A percentile compares a stretch with the other conserved stretches of the same genome.
phyloP scores from a whole-genome alignment of 1,140 invertebrate genomes.

The Melitaea cinxia region DNA sequence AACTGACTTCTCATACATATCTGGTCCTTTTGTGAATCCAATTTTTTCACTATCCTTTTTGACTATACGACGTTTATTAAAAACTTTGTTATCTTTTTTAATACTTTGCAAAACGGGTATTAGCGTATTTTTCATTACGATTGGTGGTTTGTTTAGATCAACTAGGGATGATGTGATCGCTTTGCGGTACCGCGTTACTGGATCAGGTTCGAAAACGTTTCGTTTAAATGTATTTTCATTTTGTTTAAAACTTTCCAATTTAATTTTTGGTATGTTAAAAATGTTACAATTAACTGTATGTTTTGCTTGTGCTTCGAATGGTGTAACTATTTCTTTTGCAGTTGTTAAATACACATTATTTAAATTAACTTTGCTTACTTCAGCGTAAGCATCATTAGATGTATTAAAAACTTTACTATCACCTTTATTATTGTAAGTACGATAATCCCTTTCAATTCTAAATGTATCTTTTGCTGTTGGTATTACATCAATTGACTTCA shows the following conservation, averaged over 20 bases:
- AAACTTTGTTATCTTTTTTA: conserved; percentile 41
- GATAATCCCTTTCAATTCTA: no score
- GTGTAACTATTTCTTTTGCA: not conserved
- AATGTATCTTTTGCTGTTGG: no score
- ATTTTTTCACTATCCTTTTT: conserved; percentile 26
- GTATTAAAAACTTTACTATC: no score
- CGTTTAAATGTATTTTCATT: not conserved
- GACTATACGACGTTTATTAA: conserved; percentile 29
- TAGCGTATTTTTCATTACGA: not conserved
- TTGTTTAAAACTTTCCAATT: not conserved
- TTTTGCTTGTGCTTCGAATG: no score
- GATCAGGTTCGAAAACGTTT: not conserved
- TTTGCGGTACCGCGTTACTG: conserved; percentile 2
- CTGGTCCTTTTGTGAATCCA: conserved; percentile 42
- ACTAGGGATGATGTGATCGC: conserved; percentile 14
- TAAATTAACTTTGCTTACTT: no score
- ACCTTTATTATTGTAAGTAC: no score
- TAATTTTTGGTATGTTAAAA: not conserved
- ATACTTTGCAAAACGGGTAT: conserved; percentile 29
- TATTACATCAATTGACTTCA: no score
- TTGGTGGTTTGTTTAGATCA: conserved; percentile 10
- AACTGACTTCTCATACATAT: conserved; percentile 48
- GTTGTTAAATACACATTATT: not conserved
- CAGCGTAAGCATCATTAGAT: no score
- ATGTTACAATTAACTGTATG: not conserved